A percentile compares a stretch with the other conserved stretches of the same genome.
Conservation (phyloP, 1,140 invertebrate species). For the Bactericera cockerelli region DNA sequence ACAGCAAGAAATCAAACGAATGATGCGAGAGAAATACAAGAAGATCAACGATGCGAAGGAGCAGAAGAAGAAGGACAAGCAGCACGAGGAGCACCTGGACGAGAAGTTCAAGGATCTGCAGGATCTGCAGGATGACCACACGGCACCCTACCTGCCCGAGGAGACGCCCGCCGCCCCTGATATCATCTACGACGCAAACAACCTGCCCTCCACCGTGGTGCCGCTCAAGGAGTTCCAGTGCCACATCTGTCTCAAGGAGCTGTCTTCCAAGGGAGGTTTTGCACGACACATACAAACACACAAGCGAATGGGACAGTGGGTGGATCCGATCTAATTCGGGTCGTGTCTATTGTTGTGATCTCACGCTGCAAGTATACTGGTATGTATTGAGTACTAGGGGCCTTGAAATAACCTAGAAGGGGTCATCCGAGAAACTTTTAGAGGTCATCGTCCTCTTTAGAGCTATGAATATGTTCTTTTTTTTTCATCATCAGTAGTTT, state of each 20-base stretch:
- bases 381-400: no score
- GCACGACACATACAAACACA: not conserved
- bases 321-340: not conserved
- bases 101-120: not conserved
- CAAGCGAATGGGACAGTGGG: conserved; percentile 3
- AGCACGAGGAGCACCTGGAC: not conserved
- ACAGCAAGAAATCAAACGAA: conserved; percentile 1
- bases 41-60: not conserved
- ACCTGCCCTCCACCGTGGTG: not conserved
- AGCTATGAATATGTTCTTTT: no score
- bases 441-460: no score
- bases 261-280: not conserved
- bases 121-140: not conserved
- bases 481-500: no score
- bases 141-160: not conserved
- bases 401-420: no score
- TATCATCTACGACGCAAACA: not conserved
- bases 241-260: conserved; percentile 1
- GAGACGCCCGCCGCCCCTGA: not conserved
- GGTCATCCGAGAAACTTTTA: no score
- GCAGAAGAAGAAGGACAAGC: not conserved
- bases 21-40: not conserved
- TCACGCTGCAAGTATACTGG: no score
- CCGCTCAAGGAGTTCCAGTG: not conserved
- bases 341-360: no score